phyloP scores from a whole-genome alignment of 2,113 vertebrate species.

The Pterophyllum scalare region DNA sequence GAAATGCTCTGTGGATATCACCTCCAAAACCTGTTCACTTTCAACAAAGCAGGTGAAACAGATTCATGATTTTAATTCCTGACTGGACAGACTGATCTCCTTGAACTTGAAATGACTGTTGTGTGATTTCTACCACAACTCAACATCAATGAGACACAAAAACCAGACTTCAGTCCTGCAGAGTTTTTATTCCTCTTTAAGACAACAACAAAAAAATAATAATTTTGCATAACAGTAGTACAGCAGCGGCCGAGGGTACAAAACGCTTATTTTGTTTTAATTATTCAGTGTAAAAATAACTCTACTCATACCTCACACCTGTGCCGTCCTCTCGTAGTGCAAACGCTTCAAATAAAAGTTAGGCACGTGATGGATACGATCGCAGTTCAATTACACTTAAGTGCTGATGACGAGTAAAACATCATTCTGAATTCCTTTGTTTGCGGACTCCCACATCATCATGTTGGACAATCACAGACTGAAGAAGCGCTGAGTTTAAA shows the following conservation, averaged over 20 bases:
- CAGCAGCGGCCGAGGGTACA: slow-evolving; percentile 70
- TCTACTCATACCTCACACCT: slow-evolving; percentile 51
- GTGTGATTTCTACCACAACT: no score
- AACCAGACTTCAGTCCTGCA: slow-evolving; percentile 12
- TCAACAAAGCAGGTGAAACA: no score
- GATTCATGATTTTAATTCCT: no score
- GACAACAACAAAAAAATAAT: slow-evolving; percentile 43
- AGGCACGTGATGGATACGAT: slow-evolving; percentile 73
- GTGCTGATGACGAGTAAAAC: slow-evolving; percentile 48
- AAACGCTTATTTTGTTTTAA: slow-evolving; percentile 45
- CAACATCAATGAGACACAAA: neutral
- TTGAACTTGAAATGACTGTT: no score
- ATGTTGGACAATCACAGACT: neutral
- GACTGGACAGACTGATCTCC: no score
- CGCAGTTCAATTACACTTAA: slow-evolving; percentile 66
- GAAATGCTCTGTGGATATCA: no score
- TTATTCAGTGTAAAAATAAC: slow-evolving; percentile 78
- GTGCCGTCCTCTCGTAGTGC: slow-evolving; percentile 75
- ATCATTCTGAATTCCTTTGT: slow-evolving; percentile 4
- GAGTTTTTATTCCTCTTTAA: slow-evolving; percentile 70
- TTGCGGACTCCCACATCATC: neutral
- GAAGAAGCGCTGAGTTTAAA: neutral
- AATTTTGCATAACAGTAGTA: slow-evolving; percentile 78
- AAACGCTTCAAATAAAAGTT: slow-evolving; percentile 77
- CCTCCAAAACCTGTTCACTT: no score